These are phyloP conservation scores for Enteromius treurensis DNA, from an alignment of 2,797 vertebrate species.

Conservation along the genomic window DNA sequence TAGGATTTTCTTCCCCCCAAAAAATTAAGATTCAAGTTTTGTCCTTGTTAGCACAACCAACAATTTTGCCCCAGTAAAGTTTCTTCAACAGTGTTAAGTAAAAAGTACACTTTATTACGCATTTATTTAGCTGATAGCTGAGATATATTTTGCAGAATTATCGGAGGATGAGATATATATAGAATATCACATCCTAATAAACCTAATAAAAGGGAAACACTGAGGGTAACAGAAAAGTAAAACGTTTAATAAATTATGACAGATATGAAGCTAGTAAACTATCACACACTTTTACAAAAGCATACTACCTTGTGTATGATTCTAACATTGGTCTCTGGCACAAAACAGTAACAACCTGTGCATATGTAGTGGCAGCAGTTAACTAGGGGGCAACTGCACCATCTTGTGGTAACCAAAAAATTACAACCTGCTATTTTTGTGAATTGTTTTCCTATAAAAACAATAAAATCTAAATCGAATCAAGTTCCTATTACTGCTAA, in stretches of 20 bases:
- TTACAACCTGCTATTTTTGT: not conserved
- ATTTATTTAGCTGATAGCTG: too few relatives aligned
- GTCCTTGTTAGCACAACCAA: not conserved
- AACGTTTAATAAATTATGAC: slow-evolving; percentile 27
- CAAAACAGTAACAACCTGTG: not conserved
- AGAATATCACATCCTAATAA: not conserved
- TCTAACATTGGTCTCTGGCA: too few relatives aligned
- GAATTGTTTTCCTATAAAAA: not conserved
- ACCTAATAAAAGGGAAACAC: not conserved
- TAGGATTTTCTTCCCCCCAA: not conserved
- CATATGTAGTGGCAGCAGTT: not conserved
- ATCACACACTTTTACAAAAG: not conserved
- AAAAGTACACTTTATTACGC: too few relatives aligned
- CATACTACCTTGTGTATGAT: not conserved
- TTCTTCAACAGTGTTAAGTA: not conserved
- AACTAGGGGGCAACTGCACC: not conserved
- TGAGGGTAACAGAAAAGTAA: not conserved
- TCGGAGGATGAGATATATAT: too few relatives aligned
- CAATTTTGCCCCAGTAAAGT: not conserved
- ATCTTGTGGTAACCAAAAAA: slow-evolving; percentile 28
- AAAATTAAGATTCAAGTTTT: not conserved
- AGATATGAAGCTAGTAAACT: not conserved
- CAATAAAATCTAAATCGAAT: not conserved
- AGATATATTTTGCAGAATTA: too few relatives aligned
- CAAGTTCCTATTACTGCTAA: not conserved